Base-by-base conservation (phyloP, 2,888 invertebrate species). In the Phragmatobia fuliginosa region DNA sequence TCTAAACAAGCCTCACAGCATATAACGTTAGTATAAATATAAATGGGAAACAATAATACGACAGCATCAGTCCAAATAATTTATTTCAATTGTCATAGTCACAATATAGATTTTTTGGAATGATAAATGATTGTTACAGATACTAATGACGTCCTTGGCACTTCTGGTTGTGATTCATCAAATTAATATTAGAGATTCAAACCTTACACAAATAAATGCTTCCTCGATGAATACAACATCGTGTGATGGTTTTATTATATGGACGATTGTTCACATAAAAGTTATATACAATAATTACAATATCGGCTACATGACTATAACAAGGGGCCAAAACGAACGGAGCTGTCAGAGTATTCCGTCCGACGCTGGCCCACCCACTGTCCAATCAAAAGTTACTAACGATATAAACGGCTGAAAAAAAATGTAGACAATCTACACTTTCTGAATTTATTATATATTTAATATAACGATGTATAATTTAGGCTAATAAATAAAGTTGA, bases 201-300 rank as follows among this genome's bases (percentile, higher is more conserved):
- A 84, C 84, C 86, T 85, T 85, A 87, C 78, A 88, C 83, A 88
- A 90, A 91, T 92, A 93, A 93, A 93, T 92, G 91, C 92, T 87
- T 85, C 83, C 83, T 86, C 83, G 85, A 88, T 88, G 81, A 83
- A 85, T 84, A 84, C 82, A 81, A 81, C 74, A 72, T 73, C 75
- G 78, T 66, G 76, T 32, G 67, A 70, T 68, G 68, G 72, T 78
- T 36, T 80, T 81, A 72, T 82, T 77, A 75, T 73, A 81, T 89
- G 92, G 92, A 93, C 92, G 91, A 92, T 89, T 89, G 81, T 86
- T 89, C 84, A 84, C 83, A 84, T 86, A 90, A 92, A 91, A 89
- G 83, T 88, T 93, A 93, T 93, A 90, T 94, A 93, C 93, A 94
- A 91, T 92, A 92, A 91, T 91, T 91, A 92, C 91, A 92, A 83